These are phyloP conservation scores for Lytechinus pictus DNA, from an alignment of 35 echinoderm and acorn worm species.

Conservation along the genomic window DNA sequence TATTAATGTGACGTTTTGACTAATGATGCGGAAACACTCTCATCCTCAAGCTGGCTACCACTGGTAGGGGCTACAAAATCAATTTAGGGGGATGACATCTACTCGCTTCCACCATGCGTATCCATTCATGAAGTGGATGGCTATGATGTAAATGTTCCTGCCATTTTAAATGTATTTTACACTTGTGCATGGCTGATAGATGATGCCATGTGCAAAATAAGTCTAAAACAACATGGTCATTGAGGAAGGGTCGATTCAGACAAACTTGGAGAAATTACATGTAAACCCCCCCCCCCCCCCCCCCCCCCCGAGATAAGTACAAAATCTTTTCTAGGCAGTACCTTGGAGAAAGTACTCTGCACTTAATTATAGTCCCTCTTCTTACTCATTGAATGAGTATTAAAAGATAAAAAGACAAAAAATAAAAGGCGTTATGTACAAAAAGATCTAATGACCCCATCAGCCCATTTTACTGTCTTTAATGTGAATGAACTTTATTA, in stretches of 20 bases:
- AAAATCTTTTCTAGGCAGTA: neutral
- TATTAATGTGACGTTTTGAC: slow-evolving; percentile 19
- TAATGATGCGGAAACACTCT: neutral
- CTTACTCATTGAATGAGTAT: neutral
- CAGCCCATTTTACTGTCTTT: neutral
- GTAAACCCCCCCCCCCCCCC: neutral
- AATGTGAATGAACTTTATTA: neutral
- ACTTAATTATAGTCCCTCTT: no score
- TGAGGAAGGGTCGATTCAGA: neutral
- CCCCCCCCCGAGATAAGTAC: neutral
- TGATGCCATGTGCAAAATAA: neutral
- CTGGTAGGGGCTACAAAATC: neutral
- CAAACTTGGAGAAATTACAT: neutral
- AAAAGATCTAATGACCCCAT: no score
- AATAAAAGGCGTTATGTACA: neutral
- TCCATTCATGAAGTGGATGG: neutral
- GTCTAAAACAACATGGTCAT: neutral
- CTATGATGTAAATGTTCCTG: neutral
- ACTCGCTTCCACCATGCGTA: neutral
- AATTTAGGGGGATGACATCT: neutral
- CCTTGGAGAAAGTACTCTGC: neutral
- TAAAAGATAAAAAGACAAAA: neutral
- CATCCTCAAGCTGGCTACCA: neutral
- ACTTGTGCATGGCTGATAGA: neutral
- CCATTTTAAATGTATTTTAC: neutral